Percentiles rank a stretch among this genome's conserved stretches.
These are phyloP conservation scores for Trichogramma dendrolimi DNA, from an alignment of 2,888 invertebrate genomes.

Conservation along the genomic window DNA sequence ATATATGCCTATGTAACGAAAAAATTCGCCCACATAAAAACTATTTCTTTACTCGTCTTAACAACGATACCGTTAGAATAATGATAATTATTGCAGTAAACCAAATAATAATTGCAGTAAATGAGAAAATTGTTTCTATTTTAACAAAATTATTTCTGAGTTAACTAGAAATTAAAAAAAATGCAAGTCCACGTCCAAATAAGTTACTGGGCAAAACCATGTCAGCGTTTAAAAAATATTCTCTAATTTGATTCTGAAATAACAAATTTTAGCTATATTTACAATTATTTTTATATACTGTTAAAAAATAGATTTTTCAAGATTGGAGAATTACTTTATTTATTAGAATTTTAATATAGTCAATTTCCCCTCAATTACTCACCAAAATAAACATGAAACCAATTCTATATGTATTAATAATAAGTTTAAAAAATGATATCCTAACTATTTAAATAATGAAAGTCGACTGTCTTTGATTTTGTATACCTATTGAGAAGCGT, in stretches of 20 bases:
- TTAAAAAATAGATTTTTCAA: background rate
- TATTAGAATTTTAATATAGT: background rate
- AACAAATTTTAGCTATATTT: background rate
- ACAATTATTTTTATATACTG: too few species aligned
- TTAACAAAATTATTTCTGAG: too few species aligned
- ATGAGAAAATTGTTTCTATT: background rate
- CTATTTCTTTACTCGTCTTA: too few species aligned
- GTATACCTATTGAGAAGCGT: conserved; percentile 29
- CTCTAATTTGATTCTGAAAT: background rate
- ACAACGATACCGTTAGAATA: too few species aligned
- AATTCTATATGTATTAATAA: background rate
- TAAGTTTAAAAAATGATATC: background rate
- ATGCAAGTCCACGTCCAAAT: background rate
- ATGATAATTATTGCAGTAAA: too few species aligned
- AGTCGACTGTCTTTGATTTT: conserved; percentile 1
- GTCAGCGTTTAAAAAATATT: background rate
- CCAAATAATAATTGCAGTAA: too few species aligned
- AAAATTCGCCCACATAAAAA: too few species aligned
- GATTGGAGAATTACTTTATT: background rate
- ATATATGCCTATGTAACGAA: conserved; percentile 9
- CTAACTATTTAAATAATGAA: too few species aligned
- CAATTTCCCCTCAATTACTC: background rate
- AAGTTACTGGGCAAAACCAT: conserved; percentile 6
- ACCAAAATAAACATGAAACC: background rate
- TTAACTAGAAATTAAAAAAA: conserved; percentile 1